Evolutionary conservation across 2,888 invertebrate species (phyloP).

Genomic region (Aphidius colemani): DNA sequence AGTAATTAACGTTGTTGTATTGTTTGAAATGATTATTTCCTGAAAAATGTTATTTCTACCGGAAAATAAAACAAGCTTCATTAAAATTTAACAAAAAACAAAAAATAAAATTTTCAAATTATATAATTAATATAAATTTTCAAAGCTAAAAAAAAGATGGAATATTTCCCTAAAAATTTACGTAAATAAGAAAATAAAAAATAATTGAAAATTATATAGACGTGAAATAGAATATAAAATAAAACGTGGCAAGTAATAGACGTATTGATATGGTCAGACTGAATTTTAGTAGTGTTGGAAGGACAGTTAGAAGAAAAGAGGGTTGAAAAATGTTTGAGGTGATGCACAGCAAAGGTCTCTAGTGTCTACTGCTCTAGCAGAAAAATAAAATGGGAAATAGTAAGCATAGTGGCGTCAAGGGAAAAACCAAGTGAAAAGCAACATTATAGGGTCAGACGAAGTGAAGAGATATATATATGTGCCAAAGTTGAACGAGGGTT

Average conservation of each 20-base stretch:
- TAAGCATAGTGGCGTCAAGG: conserved; percentile 17
- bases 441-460: conserved; percentile 34
- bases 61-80: conserved; percentile 14
- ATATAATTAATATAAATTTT: neutral
- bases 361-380: conserved; percentile 26
- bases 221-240: neutral
- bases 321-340: conserved; percentile 20
- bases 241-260: conserved; percentile 15
- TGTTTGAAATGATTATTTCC: conserved; percentile 14
- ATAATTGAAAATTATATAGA: conserved; percentile 27
- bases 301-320: conserved; percentile 17
- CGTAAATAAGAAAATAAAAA: neutral
- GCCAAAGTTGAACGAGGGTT: conserved; percentile 34
- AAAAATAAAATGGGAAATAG: conserved; percentile 35
- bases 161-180: neutral
- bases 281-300: neutral
- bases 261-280: neutral
- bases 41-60: conserved; percentile 18
- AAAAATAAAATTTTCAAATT: neutral
- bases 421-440: conserved; percentile 31
- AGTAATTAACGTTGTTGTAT: conserved; percentile 20
- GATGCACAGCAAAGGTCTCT: conserved; percentile 24
- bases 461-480: conserved; percentile 27
- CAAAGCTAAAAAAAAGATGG: neutral
- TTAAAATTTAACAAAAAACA: conserved; percentile 9